Conservation (phyloP, 2,797 vertebrate genomes). For the Gallinago solitaria region DNA sequence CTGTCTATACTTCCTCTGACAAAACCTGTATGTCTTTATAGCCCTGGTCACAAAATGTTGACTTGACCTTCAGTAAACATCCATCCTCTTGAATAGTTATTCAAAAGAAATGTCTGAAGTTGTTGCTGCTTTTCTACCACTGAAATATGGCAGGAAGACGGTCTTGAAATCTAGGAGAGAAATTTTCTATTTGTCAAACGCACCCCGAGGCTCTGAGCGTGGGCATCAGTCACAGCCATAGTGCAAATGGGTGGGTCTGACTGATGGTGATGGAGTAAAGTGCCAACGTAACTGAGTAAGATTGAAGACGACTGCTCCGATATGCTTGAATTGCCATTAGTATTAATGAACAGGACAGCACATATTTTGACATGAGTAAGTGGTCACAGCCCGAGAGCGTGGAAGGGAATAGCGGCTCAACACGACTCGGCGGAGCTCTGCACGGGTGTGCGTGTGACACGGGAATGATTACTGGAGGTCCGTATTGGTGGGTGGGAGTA, state of each 20-base stretch:
- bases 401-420: conserved; percentile 45
- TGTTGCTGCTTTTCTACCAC: neutral
- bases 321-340: conserved; percentile 62
- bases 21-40: neutral
- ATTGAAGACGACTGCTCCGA: conserved; percentile 48
- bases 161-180: neutral
- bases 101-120: neutral
- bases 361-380: conserved; percentile 60
- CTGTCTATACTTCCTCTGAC: neutral
- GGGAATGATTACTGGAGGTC: conserved; percentile 55
- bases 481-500: conserved; percentile 55
- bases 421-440: conserved; percentile 17
- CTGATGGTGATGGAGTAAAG: conserved; percentile 60
- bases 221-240: conserved; percentile 2
- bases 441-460: neutral
- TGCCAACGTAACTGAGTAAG: conserved; percentile 58
- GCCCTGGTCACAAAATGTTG: neutral
- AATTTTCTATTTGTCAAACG: neutral
- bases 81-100: neutral
- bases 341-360: conserved; percentile 61
- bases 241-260: conserved; percentile 52
- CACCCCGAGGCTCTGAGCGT: neutral
- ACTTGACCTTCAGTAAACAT: neutral
- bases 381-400: conserved; percentile 29
- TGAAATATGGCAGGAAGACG: neutral